Evolutionary conservation across 1,140 invertebrate species (phyloP).

Genomic region (Drosophila nigromelanica): DNA sequence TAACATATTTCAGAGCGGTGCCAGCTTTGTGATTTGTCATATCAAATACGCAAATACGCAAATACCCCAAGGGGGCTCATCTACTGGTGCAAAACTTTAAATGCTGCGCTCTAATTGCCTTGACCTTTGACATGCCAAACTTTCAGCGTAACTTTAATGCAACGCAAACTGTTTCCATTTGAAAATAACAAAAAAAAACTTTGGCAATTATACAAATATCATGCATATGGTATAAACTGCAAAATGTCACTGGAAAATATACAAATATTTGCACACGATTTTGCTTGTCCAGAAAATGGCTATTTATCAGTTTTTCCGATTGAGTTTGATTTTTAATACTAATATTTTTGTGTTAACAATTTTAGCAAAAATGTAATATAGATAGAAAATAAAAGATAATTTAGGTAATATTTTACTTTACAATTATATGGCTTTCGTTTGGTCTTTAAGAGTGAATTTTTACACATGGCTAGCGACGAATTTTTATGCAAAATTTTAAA

Average conservation of each 20-base stretch:
- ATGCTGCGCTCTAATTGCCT: conserved; percentile 26
- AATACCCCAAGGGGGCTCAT: conserved; percentile 9
- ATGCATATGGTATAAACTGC: conserved; percentile 3
- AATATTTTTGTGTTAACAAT: neutral
- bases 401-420: no score
- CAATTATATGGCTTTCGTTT: no score
- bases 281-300: no score
- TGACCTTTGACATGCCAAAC: conserved; percentile 33
- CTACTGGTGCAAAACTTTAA: neutral
- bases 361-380: neutral
- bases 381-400: neutral
- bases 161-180: conserved; percentile 3
- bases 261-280: neutral
- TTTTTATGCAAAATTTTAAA: neutral
- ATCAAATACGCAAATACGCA: conserved; percentile 18
- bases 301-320: neutral
- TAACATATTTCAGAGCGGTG: conserved; percentile 10
- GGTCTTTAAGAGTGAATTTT: no score
- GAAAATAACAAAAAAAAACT: conserved; percentile 4
- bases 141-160: conserved; percentile 10
- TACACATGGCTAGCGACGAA: neutral
- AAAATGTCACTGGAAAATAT: conserved; percentile 12
- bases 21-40: conserved; percentile 31
- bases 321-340: neutral
- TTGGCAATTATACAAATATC: no score